Base-by-base conservation (phyloP, 2,113 vertebrate genomes). In the Myxocyprinus asiaticus region DNA sequence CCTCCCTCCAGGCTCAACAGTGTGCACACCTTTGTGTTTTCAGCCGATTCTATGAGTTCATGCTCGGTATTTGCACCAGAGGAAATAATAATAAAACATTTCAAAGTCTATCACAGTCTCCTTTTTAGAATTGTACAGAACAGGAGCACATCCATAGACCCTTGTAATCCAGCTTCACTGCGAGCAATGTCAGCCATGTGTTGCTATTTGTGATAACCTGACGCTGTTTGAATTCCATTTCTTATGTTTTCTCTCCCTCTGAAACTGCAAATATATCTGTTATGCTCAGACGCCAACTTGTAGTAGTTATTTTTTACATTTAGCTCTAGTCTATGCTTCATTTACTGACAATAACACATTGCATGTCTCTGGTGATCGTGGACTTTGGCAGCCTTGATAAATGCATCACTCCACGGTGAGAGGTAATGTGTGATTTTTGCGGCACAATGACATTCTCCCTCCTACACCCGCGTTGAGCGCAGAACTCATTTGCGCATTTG, bases 1-100 rank as follows among this genome's bases (percentile, higher is more conserved):
- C 81, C 85, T 62, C 82, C 83, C 80, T 86, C 73, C 82, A 78
- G 74, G 33, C 74, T 76, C 74, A n/a, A 53, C 74, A 42, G 5
- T 55, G 74, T 47, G 6, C 74, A 44, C 61, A 65, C 14, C 15
- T 76, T 12, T 44, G 73, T 65, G 47, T 51, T 79, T 56, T 63
- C 15, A 59, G 22, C 11, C 48, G 6, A 44, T 56, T 72, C 22
- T 33, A 33, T 33, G 22, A 33, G 22, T 33, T 42, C 50, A 12
- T 72, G 15, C 68, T 67, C 58, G 43, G 3, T 47, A 51, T 44
- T 72, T 67, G 11, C 56, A 12, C 12, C 65, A 66, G 71, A 48
- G 22, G 22, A 33, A 33, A 33, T 33, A 33, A 33, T 33, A 33
- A 33, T 33, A 75, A 67, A n/a, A 9, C 53, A 68, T 67, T 65